A percentile compares a stretch with the other conserved stretches of the same genome.
phyloP scores from a whole-genome alignment of 2,113 vertebrate genomes.

The Nannospalax galili region DNA sequence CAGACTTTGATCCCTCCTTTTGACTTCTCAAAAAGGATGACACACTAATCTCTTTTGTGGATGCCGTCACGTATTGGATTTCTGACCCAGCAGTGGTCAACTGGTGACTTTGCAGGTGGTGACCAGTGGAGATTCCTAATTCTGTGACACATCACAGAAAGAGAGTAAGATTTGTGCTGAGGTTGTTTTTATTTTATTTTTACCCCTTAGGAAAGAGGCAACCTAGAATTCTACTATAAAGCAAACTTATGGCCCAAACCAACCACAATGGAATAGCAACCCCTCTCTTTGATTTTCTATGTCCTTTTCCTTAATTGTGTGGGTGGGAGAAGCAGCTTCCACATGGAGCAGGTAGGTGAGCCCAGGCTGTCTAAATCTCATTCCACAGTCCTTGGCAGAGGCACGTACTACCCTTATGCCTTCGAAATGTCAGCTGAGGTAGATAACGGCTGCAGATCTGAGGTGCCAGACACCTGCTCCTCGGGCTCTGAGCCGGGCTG shows the following conservation, averaged over 20 bases:
- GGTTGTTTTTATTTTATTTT: neutral
- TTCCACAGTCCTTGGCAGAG: constrained; percentile 83
- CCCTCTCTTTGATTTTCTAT: constrained; percentile 78
- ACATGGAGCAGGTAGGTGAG: constrained; percentile 83
- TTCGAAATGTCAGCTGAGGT: constrained; percentile 87
- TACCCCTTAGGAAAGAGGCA: constrained; percentile 37
- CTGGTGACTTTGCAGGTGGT: constrained; percentile 51
- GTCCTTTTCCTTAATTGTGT: constrained; percentile 83
- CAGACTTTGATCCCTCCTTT: neutral
- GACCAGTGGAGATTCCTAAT: neutral
- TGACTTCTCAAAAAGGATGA: neutral
- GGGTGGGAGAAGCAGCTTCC: constrained; percentile 83
- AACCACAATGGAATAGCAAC: constrained; percentile 81
- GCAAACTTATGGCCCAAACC: constrained; percentile 77
- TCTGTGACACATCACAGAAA: neutral
- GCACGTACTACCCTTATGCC: constrained; percentile 78
- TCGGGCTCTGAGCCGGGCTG: constrained; percentile 76
- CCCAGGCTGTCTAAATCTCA: constrained; percentile 82
- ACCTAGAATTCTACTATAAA: constrained; percentile 75
- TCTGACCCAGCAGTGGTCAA: neutral
- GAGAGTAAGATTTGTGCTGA: neutral
- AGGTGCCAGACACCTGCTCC: constrained; percentile 87
- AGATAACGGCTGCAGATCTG: constrained; percentile 82
- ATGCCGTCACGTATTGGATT: constrained; percentile 47
- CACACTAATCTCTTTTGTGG: constrained; percentile 19